Evolutionary conservation across 1,140 invertebrate genomes (phyloP).

Genomic region (Aphidius gifuensis): DNA sequence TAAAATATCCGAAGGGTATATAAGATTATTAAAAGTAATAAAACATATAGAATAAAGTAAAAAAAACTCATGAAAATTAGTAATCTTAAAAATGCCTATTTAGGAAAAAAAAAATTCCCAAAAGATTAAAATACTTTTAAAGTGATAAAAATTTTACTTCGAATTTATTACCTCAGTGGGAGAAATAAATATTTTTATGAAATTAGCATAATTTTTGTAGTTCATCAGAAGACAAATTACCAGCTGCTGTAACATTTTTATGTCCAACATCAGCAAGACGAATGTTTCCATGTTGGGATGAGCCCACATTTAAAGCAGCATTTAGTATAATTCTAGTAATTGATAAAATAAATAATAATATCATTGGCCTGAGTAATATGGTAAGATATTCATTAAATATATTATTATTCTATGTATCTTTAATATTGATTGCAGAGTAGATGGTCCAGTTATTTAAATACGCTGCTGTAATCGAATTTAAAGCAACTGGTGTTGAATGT

Average conservation of each 20-base stretch:
- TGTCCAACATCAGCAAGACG: conserved; percentile 57
- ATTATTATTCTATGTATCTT: too few species aligned
- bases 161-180: too few species aligned
- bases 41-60: too few species aligned
- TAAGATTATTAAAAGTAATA: too few species aligned
- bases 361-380: conserved; percentile 22
- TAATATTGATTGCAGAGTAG: conserved; percentile 52
- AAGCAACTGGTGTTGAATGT: conserved; percentile 68
- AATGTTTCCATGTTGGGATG: conserved; percentile 68
- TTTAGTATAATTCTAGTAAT: conserved; percentile 55
- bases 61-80: too few species aligned
- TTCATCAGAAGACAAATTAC: conserved; percentile 41
- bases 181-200: too few species aligned
- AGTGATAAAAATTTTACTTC: too few species aligned
- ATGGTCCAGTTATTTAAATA: conserved; percentile 71
- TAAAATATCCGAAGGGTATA: too few species aligned
- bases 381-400: conserved; percentile 16
- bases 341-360: conserved; percentile 16
- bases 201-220: conserved; percentile 9
- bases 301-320: conserved; percentile 61
- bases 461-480: conserved; percentile 89
- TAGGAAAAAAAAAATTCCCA: too few species aligned
- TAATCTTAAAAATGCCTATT: too few species aligned
- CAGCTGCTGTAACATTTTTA: conserved; percentile 57
- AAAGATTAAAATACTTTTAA: too few species aligned